phyloP scores from a whole-genome alignment of 1,140 invertebrate genomes.

The Drosophila sulfurigaster region DNA sequence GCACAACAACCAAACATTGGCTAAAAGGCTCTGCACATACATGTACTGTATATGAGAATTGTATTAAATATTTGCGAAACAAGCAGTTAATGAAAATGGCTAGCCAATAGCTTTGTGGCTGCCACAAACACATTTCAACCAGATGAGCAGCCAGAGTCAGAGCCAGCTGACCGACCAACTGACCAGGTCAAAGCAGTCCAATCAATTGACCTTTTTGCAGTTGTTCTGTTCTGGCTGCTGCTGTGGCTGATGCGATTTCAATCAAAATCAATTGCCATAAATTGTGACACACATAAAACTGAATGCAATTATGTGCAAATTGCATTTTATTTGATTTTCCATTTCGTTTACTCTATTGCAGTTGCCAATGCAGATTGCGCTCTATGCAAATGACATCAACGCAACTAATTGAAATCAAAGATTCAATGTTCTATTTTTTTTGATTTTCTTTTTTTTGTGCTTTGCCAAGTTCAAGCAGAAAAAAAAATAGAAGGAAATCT shows the following conservation, averaged over 20 bases:
- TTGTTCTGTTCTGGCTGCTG: slow-evolving; percentile 1
- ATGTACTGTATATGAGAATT: slow-evolving; percentile 11
- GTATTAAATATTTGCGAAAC: slow-evolving; percentile 46
- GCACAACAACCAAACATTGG: slow-evolving; percentile 37
- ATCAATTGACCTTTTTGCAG: slow-evolving; percentile 49
- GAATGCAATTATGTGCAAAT: slow-evolving; percentile 72
- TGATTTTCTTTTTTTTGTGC: slow-evolving; percentile 6
- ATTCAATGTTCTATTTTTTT: neutral
- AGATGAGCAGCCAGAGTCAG: neutral
- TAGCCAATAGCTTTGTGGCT: slow-evolving; percentile 34
- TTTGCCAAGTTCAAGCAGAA: neutral
- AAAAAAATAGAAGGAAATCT: neutral
- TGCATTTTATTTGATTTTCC: slow-evolving; percentile 69
- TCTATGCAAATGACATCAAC: slow-evolving; percentile 63
- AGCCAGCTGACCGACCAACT: neutral
- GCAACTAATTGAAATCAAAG: slow-evolving; percentile 52
- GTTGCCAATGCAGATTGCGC: slow-evolving; percentile 51
- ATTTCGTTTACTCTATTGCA: slow-evolving; percentile 64
- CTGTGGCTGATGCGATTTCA: slow-evolving; percentile 35
- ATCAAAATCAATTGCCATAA: slow-evolving; percentile 70
- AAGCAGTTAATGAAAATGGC: slow-evolving; percentile 40
- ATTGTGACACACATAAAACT: slow-evolving; percentile 53
- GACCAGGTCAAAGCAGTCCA: slow-evolving; percentile 7
- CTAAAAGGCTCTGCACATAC: slow-evolving; percentile 15
- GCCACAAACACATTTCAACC: slow-evolving; percentile 26